Evolutionary conservation across 2,888 invertebrate species (phyloP).

Genomic region (Neocrepidodera transversa): DNA sequence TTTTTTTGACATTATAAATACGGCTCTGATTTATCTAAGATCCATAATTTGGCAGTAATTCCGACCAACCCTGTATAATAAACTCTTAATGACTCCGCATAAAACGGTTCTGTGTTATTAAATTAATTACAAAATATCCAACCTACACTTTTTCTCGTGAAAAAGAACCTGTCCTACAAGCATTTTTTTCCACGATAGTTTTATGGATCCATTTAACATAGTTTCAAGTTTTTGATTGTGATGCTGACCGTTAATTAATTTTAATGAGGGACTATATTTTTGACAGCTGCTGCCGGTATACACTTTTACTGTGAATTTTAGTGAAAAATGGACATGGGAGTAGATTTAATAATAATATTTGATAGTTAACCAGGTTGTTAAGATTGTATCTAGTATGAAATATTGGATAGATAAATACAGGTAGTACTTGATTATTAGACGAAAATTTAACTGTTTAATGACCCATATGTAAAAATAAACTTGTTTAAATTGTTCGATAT

Average conservation of each 20-base stretch:
- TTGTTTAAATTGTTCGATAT: too few relatives aligned
- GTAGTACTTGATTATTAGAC: too few relatives aligned
- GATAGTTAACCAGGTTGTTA: neutral
- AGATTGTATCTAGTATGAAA: neutral
- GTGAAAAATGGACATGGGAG: neutral
- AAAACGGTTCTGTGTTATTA: slow-evolving; percentile 42
- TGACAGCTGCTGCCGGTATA: slow-evolving; percentile 7
- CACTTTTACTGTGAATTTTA: neutral
- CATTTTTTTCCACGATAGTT: neutral
- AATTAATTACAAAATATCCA: slow-evolving; percentile 41
- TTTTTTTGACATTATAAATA: too few relatives aligned
- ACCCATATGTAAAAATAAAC: too few relatives aligned
- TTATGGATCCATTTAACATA: slow-evolving; percentile 5
- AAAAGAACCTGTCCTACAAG: slow-evolving; percentile 1
- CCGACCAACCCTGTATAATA: slow-evolving; percentile 25
- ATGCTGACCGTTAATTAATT: neutral
- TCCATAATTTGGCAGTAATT: slow-evolving; percentile 28
- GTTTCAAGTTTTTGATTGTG: slow-evolving; percentile 7
- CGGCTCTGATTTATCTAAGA: neutral
- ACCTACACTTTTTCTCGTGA: slow-evolving; percentile 35
- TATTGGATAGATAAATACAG: neutral
- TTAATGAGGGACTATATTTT: slow-evolving; percentile 4
- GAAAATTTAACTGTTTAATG: too few relatives aligned
- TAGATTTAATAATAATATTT: neutral
- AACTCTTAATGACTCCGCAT: slow-evolving; percentile 38